These are phyloP conservation scores for Balaenoptera acutorostrata DNA, from an alignment of 2,113 vertebrate species.

Conservation along the genomic window DNA sequence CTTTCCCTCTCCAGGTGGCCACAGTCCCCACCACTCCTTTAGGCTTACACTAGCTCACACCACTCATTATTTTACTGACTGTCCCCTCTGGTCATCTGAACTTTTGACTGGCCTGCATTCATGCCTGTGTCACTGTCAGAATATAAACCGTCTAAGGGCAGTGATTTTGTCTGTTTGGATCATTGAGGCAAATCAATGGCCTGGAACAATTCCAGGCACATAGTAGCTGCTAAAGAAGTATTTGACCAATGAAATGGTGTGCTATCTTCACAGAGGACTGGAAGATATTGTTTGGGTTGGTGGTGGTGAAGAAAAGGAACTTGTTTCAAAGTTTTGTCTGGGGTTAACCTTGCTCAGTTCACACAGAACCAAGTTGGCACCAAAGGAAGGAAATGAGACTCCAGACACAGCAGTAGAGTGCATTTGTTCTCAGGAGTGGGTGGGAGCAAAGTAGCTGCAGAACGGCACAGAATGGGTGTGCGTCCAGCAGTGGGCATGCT, in stretches of 20 bases:
- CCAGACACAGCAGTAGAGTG: fast-evolving
- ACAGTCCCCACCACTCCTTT: neutral
- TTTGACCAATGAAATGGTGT: fast-evolving
- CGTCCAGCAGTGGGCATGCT: fast-evolving
- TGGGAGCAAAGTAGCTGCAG: fast-evolving
- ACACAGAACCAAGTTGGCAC: neutral
- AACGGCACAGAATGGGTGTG: fast-evolving
- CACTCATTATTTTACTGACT: too few species aligned
- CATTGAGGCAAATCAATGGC: neutral
- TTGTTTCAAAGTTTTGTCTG: neutral
- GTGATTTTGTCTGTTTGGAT: neutral
- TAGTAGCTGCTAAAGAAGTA: neutral
- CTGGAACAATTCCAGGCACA: neutral
- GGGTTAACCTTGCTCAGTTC: too few species aligned
- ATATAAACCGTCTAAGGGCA: too few species aligned
- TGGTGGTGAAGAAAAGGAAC: neutral
- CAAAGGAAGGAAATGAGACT: neutral
- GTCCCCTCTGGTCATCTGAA: neutral
- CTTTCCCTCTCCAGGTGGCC: neutral
- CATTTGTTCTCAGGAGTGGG: neutral
- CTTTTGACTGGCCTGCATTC: neutral
- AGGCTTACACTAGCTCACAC: neutral
- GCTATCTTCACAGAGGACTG: fast-evolving
- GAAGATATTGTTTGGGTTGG: neutral
- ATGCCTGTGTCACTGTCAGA: neutral